A percentile compares a stretch with the other conserved stretches of the same genome.
These are phyloP conservation scores for Heliconius aoede DNA, from an alignment of 2,888 invertebrate species.

Conservation along the genomic window DNA sequence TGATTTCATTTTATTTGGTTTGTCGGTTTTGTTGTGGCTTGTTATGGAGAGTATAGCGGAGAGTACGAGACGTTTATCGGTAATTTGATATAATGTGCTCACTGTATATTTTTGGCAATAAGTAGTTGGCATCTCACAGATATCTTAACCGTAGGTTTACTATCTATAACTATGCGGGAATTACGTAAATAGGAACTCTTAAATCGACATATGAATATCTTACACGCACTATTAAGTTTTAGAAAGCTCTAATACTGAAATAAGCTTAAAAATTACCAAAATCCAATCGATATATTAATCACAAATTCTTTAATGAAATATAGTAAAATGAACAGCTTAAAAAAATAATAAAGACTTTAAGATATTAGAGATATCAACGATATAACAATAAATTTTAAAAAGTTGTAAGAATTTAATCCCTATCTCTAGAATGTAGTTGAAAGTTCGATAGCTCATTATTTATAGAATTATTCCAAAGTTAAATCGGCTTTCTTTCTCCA, in stretches of 20 bases:
- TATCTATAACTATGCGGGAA: too few relatives aligned
- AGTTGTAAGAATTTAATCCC: slow-evolving; percentile 1
- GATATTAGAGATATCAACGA: background rate
- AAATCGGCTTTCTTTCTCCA: slow-evolving; percentile 3
- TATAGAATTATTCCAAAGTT: slow-evolving; percentile 16
- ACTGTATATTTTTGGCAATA: too few relatives aligned
- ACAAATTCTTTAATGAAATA: background rate
- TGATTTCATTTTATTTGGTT: background rate
- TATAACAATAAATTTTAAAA: background rate
- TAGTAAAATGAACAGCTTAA: background rate
- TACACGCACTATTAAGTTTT: background rate
- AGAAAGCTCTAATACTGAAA: background rate
- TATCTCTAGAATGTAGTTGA: background rate
- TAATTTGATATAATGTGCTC: background rate
- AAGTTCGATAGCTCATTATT: slow-evolving; percentile 3
- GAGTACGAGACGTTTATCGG: background rate
- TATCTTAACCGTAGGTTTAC: too few relatives aligned
- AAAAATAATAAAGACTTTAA: background rate
- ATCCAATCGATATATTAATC: background rate
- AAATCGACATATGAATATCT: background rate
- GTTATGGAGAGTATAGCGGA: background rate
- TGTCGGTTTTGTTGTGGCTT: background rate
- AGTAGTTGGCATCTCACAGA: too few relatives aligned
- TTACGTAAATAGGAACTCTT: too few relatives aligned
- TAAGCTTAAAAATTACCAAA: background rate